Evolutionary conservation across 2,888 invertebrate genomes (phyloP).

Genomic region (Chymomyza procnemis): DNA sequence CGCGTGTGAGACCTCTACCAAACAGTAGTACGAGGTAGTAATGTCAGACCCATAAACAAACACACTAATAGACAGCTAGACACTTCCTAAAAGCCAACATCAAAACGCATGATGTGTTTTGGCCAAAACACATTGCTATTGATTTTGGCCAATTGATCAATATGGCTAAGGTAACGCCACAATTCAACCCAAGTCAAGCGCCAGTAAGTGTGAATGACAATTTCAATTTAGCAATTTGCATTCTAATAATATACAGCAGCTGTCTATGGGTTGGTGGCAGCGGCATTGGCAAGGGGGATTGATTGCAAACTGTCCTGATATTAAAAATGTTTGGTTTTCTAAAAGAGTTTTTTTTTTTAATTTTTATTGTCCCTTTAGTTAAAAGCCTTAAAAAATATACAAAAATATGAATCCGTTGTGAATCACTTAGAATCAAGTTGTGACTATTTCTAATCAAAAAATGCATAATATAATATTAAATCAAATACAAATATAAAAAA

Average conservation of each 20-base stretch:
- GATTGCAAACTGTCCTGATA: no score
- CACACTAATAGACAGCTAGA: not conserved
- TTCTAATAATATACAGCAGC: conserved; percentile 52
- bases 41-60: not conserved
- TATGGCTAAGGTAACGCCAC: not conserved
- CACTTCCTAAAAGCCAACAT: conserved; percentile 11
- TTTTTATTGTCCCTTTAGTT: no score
- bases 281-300: no score
- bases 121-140: conserved; percentile 14
- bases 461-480: no score
- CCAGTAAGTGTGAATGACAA: conserved; percentile 60
- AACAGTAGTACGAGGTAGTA: not conserved
- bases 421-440: no score
- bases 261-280: not conserved
- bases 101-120: conserved; percentile 38
- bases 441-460: no score
- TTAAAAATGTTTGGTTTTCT: no score
- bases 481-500: no score
- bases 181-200: conserved; percentile 47
- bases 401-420: no score
- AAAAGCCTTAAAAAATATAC: no score
- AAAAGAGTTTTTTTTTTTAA: no score
- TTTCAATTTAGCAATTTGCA: conserved; percentile 71
- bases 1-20: no score
- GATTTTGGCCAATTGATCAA: conserved; percentile 32